Percentiles rank a stretch among this genome's conserved stretches.
Evolutionary conservation across 1,140 invertebrate species (phyloP).

Genomic region (Gonatopus flavifemur): DNA sequence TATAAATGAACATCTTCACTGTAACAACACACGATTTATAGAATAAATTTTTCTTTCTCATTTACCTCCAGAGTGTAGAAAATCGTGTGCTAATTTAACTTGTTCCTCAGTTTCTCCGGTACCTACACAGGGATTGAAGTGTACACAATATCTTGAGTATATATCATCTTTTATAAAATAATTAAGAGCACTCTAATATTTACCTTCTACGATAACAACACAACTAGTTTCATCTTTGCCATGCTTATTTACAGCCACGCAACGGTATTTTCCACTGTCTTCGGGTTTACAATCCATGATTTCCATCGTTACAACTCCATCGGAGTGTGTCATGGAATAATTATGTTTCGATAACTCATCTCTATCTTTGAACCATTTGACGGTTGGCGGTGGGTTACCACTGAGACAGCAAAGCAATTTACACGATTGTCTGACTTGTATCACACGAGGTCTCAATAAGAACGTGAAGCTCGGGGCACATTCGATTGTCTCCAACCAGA

Average conservation of each 20-base stretch:
- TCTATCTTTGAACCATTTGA: constrained; percentile 91
- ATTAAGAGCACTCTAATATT: constrained; percentile 18
- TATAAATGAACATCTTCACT: no score
- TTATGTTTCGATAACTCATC: constrained; percentile 88
- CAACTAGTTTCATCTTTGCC: constrained; percentile 94
- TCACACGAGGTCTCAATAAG: constrained; percentile 93
- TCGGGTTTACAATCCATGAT: constrained; percentile 91
- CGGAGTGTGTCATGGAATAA: constrained; percentile 84
- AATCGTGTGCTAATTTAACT: constrained; percentile 78
- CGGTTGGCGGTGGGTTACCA: constrained; percentile 91
- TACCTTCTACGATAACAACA: constrained; percentile 96
- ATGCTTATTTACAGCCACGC: constrained; percentile 87
- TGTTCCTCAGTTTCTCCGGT: constrained; percentile 77
- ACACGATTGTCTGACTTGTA: constrained; percentile 91
- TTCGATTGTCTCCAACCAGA: constrained; percentile 88
- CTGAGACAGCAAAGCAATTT: constrained; percentile 96
- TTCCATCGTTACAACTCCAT: constrained; percentile 95
- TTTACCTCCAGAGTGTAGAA: constrained; percentile 83
- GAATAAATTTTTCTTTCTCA: no score
- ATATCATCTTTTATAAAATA: no score
- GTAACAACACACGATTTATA: no score
- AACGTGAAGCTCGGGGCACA: constrained; percentile 94
- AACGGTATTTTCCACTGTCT: constrained; percentile 95
- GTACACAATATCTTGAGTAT: no score
- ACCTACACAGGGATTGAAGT: constrained; percentile 59